A percentile compares a stretch with the other conserved stretches of the same genome.
Conservation (phyloP, 2,113 vertebrate species). For the Anguilla japonica region DNA sequence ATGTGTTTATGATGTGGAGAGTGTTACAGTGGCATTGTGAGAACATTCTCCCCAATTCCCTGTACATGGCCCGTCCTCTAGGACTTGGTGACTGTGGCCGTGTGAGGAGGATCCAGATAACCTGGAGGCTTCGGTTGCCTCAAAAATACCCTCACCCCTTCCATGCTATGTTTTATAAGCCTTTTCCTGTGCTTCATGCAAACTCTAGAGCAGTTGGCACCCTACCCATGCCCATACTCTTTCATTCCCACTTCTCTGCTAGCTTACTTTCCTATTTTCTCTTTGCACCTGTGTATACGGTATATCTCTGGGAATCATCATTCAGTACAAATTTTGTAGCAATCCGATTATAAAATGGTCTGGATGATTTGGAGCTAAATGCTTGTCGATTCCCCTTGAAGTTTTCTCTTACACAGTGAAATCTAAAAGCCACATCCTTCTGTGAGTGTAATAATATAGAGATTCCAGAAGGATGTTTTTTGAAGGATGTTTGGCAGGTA, state of each 20-base stretch:
- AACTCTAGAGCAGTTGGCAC: not conserved
- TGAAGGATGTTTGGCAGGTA: too few relatives aligned
- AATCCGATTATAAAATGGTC: too few relatives aligned
- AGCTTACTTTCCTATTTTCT: not conserved
- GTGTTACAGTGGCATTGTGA: not conserved
- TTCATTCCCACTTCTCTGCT: not conserved
- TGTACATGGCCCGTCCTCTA: constrained; percentile 10
- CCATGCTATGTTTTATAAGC: not conserved
- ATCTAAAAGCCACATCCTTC: too few relatives aligned
- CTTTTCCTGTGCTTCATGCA: not conserved
- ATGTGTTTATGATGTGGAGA: not conserved
- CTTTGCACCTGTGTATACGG: too few relatives aligned
- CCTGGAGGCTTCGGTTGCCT: constrained; percentile 51
- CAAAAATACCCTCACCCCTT: constrained; percentile 26
- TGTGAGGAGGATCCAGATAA: constrained; percentile 61
- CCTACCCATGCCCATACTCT: not conserved
- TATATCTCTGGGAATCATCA: too few relatives aligned
- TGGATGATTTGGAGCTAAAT: too few relatives aligned
- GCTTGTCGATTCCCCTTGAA: too few relatives aligned
- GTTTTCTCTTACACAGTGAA: too few relatives aligned
- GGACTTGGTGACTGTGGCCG: constrained; percentile 56
- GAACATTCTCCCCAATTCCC: not conserved
- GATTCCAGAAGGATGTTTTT: too few relatives aligned
- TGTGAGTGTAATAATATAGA: too few relatives aligned
- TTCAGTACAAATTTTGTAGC: too few relatives aligned